Percentiles rank a stretch among this genome's conserved stretches.
Evolutionary conservation across 2,797 vertebrate species (phyloP).

Genomic region (Danio tinwini): DNA sequence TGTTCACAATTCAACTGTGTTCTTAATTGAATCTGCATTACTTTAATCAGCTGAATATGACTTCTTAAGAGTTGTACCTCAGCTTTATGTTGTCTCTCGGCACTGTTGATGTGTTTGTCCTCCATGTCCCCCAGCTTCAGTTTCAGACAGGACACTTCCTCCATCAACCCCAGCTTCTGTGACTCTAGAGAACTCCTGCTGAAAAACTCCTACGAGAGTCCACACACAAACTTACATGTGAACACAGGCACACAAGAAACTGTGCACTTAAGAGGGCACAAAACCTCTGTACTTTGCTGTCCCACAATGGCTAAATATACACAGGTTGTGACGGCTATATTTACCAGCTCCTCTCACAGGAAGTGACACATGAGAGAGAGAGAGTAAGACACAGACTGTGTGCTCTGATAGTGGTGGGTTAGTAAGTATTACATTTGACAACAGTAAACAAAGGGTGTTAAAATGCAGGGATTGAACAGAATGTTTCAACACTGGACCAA

Average conservation of each 20-base stretch:
- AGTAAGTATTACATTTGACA: not conserved
- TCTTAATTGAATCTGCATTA: not conserved
- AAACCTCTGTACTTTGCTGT: slow-evolving; percentile 74
- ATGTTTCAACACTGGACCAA: not conserved
- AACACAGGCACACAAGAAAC: slow-evolving; percentile 26
- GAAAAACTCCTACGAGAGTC: slow-evolving; percentile 85
- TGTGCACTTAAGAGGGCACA: slow-evolving; percentile 45
- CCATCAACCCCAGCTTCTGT: slow-evolving; percentile 93
- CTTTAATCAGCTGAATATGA: not conserved
- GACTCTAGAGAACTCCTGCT: slow-evolving; percentile 91
- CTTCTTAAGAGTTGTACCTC: slow-evolving; percentile 79
- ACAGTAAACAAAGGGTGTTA: not conserved
- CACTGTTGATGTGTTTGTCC: slow-evolving; percentile 86
- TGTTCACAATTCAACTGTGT: not conserved
- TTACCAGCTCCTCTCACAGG: slow-evolving; percentile 76
- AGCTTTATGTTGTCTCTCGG: slow-evolving; percentile 93
- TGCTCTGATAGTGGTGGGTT: not conserved
- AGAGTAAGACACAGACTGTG: slow-evolving; percentile 1
- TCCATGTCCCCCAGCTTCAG: slow-evolving; percentile 94
- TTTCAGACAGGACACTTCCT: slow-evolving; percentile 94
- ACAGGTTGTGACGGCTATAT: slow-evolving; percentile 83
- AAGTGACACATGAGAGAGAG: slow-evolving; percentile 56
- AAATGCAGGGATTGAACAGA: not conserved
- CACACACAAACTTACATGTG: slow-evolving; percentile 54
- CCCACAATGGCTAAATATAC: slow-evolving; percentile 83